Conservation (phyloP, 1,140 invertebrate species). For the Diabrotica virgifera region DNA sequence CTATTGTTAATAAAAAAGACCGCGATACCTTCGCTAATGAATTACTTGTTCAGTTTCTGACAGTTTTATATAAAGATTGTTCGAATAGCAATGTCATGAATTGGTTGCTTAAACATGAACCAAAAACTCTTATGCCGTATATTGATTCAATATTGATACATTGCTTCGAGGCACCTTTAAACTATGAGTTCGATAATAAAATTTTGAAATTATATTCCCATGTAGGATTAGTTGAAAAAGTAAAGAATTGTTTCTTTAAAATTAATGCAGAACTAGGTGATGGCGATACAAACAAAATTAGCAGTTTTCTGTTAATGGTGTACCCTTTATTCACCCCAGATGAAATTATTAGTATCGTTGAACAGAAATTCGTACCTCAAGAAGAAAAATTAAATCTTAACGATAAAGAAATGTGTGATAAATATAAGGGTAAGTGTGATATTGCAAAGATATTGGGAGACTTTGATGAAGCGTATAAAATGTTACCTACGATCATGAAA, state of each 20-base stretch:
- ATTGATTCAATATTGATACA: slow-evolving; percentile 10
- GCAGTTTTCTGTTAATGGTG: background rate
- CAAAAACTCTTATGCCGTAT: background rate
- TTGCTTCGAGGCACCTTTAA: too few species aligned
- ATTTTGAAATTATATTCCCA: slow-evolving; percentile 15
- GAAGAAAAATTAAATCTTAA: slow-evolving; percentile 16
- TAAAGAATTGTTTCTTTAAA: background rate
- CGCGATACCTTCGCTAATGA: slow-evolving; percentile 5
- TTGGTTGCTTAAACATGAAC: slow-evolving; percentile 20
- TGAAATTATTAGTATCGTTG: slow-evolving; percentile 9
- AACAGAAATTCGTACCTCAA: slow-evolving; percentile 6
- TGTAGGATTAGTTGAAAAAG: slow-evolving; percentile 16
- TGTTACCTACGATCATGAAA: slow-evolving; percentile 14
- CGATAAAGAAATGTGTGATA: slow-evolving; percentile 12
- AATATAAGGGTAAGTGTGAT: slow-evolving; percentile 20
- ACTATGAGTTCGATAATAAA: background rate
- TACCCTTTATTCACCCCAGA: slow-evolving; percentile 5
- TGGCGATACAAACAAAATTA: background rate
- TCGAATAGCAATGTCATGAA: background rate
- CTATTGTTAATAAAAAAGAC: background rate
- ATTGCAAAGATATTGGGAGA: slow-evolving; percentile 3
- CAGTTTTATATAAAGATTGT: background rate
- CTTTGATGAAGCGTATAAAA: slow-evolving; percentile 9
- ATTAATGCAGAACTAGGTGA: slow-evolving; percentile 7
- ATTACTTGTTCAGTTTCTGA: background rate